A percentile compares a stretch with the other conserved stretches of the same genome.
Evolutionary conservation across 2,888 invertebrate species (phyloP).

Genomic region (Drosophila gaucha): DNA sequence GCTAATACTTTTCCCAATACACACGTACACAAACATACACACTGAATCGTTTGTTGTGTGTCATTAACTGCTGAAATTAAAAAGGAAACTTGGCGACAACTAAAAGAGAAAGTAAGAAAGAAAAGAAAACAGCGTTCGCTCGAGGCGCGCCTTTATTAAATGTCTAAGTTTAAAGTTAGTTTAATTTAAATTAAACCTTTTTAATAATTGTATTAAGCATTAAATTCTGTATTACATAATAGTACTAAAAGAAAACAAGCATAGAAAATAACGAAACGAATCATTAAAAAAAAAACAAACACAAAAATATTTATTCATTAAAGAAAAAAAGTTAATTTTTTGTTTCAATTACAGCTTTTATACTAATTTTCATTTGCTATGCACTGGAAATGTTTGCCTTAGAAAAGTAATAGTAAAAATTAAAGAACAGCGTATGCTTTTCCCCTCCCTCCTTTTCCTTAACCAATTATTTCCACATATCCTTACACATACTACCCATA

Average conservation of each 20-base stretch:
- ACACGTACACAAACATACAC: slow-evolving; percentile 7
- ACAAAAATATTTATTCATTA: slow-evolving; percentile 70
- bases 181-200: slow-evolving; percentile 68
- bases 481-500: slow-evolving; percentile 10
- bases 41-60: slow-evolving; percentile 40
- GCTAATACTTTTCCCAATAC: neutral
- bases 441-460: too few species aligned
- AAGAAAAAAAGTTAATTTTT: slow-evolving; percentile 37
- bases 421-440: neutral
- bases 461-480: too few species aligned
- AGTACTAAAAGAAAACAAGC: slow-evolving; percentile 65
- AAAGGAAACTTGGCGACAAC: slow-evolving; percentile 26
- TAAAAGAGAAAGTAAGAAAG: slow-evolving; percentile 22
- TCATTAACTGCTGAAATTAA: slow-evolving; percentile 27
- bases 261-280: slow-evolving; percentile 40
- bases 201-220: slow-evolving; percentile 68
- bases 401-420: slow-evolving; percentile 27
- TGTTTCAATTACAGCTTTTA: slow-evolving; percentile 36
- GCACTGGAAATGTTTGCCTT: slow-evolving; percentile 31
- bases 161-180: slow-evolving; percentile 72
- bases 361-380: slow-evolving; percentile 28
- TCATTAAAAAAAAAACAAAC: slow-evolving; percentile 47
- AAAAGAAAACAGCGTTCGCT: slow-evolving; percentile 55
- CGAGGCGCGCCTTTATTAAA: slow-evolving; percentile 66
- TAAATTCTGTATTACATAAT: slow-evolving; percentile 72